phyloP scores from a whole-genome alignment of 2,888 invertebrate species.

The Epirrhoe tristata region DNA sequence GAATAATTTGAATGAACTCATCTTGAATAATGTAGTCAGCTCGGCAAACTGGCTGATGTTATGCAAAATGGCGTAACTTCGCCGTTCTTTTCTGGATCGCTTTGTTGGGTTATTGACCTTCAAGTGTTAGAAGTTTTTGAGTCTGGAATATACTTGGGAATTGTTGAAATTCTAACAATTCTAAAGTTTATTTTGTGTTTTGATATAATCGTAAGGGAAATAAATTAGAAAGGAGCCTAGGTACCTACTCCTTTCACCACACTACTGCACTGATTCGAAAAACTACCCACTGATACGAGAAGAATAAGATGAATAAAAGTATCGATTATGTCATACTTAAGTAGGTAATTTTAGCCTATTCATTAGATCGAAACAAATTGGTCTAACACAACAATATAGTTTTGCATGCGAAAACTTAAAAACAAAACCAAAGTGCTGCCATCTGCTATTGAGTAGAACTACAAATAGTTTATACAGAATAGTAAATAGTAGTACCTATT shows the following conservation, averaged over 20 bases:
- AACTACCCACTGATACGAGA: too few species aligned
- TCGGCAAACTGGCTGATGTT: not conserved
- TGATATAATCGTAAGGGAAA: too few species aligned
- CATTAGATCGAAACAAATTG: too few species aligned
- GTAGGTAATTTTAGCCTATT: too few species aligned
- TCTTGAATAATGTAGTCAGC: constrained; percentile 2
- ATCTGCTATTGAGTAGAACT: constrained; percentile 46
- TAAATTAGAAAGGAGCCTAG: too few species aligned
- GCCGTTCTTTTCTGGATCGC: not conserved
- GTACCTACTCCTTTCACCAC: too few species aligned
- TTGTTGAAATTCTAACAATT: too few species aligned
- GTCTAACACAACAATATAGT: too few species aligned
- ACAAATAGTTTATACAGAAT: constrained; percentile 10
- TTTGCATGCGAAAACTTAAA: not conserved
- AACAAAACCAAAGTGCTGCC: constrained; percentile 37
- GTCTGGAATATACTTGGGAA: not conserved
- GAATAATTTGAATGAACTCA: not conserved
- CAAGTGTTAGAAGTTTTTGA: not conserved
- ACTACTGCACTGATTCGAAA: too few species aligned
- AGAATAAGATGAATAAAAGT: too few species aligned
- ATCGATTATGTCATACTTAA: too few species aligned
- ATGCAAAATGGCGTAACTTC: not conserved
- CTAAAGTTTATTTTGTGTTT: too few species aligned
- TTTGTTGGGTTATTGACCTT: constrained; percentile 1
- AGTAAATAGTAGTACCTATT: not conserved